These are phyloP conservation scores for Aphrocallistes beatrix DNA, from an alignment of 37 sponge, comb jelly and placozoan species.

Conservation along the genomic window DNA sequence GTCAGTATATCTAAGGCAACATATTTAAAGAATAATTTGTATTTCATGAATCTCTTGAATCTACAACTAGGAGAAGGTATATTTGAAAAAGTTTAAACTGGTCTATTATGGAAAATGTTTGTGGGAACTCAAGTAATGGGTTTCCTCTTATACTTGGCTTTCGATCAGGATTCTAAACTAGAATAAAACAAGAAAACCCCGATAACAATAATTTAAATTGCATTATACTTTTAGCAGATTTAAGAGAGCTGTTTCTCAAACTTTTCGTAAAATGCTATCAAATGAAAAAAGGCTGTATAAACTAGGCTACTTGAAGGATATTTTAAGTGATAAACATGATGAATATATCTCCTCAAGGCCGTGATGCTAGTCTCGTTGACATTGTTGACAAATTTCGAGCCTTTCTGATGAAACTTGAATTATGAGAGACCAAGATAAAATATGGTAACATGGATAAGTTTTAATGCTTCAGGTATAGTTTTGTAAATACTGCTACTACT, in stretches of 20 bases:
- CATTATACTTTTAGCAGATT: background rate
- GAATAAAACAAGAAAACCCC: background rate
- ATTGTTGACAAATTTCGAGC: background rate
- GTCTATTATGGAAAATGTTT: conserved; percentile 1
- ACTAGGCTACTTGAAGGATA: conserved; percentile 17
- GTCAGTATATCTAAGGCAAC: background rate
- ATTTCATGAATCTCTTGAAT: background rate
- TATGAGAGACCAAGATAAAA: background rate
- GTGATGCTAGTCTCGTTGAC: background rate
- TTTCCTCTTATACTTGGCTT: background rate
- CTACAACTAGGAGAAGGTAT: conserved; percentile 6
- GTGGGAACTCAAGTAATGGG: background rate
- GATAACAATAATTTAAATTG: background rate
- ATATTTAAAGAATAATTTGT: background rate
- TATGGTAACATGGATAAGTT: background rate
- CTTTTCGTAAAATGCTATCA: background rate
- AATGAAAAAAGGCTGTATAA: background rate
- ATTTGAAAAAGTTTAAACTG: background rate
- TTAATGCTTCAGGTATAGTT: background rate
- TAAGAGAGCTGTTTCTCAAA: background rate
- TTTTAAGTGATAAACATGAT: background rate
- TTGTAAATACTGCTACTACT: background rate
- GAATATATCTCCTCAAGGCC: conserved; percentile 16
- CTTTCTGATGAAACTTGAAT: background rate
- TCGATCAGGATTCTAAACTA: background rate